Base-by-base conservation (phyloP, 2,888 invertebrate genomes). In the Pycnomerus fuliginosus region DNA sequence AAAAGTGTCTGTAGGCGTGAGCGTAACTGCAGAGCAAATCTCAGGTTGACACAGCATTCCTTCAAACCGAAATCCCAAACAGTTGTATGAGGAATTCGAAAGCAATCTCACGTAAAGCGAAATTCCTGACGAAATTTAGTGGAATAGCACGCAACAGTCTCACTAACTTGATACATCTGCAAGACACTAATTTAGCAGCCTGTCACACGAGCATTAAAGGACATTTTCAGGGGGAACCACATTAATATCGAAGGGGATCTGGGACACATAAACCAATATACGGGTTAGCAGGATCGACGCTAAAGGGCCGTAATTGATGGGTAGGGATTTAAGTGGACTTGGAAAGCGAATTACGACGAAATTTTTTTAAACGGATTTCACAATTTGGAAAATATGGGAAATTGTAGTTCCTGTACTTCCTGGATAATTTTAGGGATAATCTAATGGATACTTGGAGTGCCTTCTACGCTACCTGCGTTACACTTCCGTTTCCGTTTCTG, bases 401-500 rank as follows among this genome's bases (percentile, higher is more conserved):
- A n/a, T n/a, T n/a, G n/a, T n/a, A n/a, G n/a, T n/a, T n/a, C 27
- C 16, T 17, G 29, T 34, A 44, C 38, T 38, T 44, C 34, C n/a
- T 8, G 36, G 27, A 17, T 31, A 24, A 31, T 24, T 35, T 16
- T n/a, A 15, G 23, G 31, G n/a, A n/a, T 45, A 35, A 45, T 40
- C 35, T 45, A 40, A 45, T 40, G 36, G 35, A 39, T 31, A 44
- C 35, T 44, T 16, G 16, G 25, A 29, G 34, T 22, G 12, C 17
- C 11, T 39, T 34, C 16, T 30, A 20, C 35, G 39, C 22, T 25
- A 28, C 37, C 36, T 36, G 31, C 28, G 34, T 32, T 31, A 36
- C 41, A 37, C 22, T 46, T 46, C 46, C 46, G 46, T 35, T 46
- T 41, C 41, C 40, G 40, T 46, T 46, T 27, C 28, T 40, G 35